Percentiles rank a stretch among this genome's conserved stretches.
Conservation (phyloP, 2,888 invertebrate genomes). For the Lingula anatina region DNA sequence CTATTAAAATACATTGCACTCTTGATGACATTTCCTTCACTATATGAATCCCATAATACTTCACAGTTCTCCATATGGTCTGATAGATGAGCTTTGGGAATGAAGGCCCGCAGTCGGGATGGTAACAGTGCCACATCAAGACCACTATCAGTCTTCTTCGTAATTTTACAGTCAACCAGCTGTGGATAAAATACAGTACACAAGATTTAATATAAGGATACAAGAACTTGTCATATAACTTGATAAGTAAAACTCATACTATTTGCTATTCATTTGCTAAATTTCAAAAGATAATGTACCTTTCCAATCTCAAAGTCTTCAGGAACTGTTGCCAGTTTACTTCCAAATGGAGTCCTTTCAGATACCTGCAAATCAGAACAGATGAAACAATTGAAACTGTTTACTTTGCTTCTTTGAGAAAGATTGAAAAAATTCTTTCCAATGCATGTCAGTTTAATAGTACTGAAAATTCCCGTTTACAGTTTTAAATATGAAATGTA, state of each 20-base stretch:
- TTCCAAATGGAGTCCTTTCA: constrained; percentile 2
- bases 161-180: constrained; percentile 21
- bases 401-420: too few relatives aligned
- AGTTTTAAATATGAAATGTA: too few relatives aligned
- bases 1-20: constrained; percentile 22
- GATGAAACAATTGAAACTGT: too few relatives aligned
- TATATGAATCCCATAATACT: constrained; percentile 18
- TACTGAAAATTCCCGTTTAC: too few relatives aligned
- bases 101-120: constrained; percentile 19
- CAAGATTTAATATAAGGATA: too few relatives aligned
- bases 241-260: too few relatives aligned
- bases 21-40: constrained; percentile 22
- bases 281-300: too few relatives aligned
- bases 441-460: too few relatives aligned
- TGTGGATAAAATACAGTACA: constrained; percentile 9
- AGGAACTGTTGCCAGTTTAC: constrained; percentile 14
- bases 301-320: constrained; percentile 25
- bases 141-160: constrained; percentile 19
- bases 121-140: constrained; percentile 23
- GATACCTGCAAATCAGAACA: too few relatives aligned
- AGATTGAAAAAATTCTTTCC: too few relatives aligned
- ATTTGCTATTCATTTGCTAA: too few relatives aligned
- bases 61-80: constrained; percentile 28
- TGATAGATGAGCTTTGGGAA: constrained; percentile 35
- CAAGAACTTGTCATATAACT: too few relatives aligned